phyloP scores from a whole-genome alignment of 2,113 vertebrate genomes.

The Tinamus guttatus region DNA sequence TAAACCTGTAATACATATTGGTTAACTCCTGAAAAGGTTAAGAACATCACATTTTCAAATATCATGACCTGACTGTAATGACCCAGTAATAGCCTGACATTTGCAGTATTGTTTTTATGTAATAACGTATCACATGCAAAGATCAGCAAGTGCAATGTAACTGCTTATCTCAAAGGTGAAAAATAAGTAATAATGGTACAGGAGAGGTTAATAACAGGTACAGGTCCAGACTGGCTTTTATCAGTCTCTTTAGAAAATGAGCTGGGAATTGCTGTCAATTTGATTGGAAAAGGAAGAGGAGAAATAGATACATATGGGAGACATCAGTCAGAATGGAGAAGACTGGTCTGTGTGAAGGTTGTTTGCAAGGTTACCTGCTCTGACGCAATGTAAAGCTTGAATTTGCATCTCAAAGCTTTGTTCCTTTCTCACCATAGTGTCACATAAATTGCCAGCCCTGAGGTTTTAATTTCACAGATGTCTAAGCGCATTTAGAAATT shows the following conservation, averaged over 20 bases:
- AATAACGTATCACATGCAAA: slow-evolving; percentile 74
- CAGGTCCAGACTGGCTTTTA: slow-evolving; percentile 68
- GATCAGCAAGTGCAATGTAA: slow-evolving; percentile 71
- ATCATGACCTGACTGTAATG: slow-evolving; percentile 80
- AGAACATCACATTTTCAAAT: slow-evolving; percentile 81
- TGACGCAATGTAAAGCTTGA: slow-evolving; percentile 60
- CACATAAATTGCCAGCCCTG: slow-evolving; percentile 72
- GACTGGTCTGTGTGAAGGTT: slow-evolving; percentile 73
- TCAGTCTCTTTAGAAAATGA: slow-evolving; percentile 79
- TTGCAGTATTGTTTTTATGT: slow-evolving; percentile 63
- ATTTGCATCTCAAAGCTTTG: slow-evolving; percentile 83
- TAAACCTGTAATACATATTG: slow-evolving; percentile 52
- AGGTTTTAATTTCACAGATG: slow-evolving; percentile 82
- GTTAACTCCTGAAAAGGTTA: slow-evolving; percentile 79
- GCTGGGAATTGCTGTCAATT: slow-evolving; percentile 79
- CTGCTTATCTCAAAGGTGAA: slow-evolving; percentile 72
- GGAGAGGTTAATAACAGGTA: slow-evolving; percentile 78
- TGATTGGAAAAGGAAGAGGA: slow-evolving; percentile 74
- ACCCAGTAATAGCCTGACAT: slow-evolving; percentile 79
- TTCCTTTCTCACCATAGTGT: slow-evolving; percentile 72
- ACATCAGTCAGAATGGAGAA: slow-evolving; percentile 71
- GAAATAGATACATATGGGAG: slow-evolving; percentile 76
- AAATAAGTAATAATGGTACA: slow-evolving; percentile 74
- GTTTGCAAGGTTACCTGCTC: slow-evolving; percentile 78
- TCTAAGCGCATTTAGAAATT: slow-evolving; percentile 82